These are phyloP conservation scores for Drosophila paramelanica DNA, from an alignment of 2,888 invertebrate species.

Conservation along the genomic window DNA sequence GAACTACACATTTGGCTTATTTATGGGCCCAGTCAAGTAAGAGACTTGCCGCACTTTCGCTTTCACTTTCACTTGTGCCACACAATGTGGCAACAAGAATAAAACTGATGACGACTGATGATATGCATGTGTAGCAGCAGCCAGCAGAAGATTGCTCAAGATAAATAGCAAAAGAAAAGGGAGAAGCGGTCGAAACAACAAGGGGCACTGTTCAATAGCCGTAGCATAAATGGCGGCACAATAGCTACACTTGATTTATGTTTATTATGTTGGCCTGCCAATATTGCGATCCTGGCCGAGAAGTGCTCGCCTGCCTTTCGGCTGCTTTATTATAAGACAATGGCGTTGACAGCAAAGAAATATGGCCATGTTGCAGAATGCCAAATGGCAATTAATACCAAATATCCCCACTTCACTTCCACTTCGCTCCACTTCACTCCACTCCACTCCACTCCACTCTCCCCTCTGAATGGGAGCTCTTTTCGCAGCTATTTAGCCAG, in stretches of 20 bases:
- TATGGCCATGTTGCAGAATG: constrained; percentile 52
- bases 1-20: constrained; percentile 31
- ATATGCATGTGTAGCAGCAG: constrained; percentile 66
- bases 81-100: constrained; percentile 56
- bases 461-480: constrained; percentile 1
- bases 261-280: constrained; percentile 76
- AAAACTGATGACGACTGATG: constrained; percentile 75
- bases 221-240: constrained; percentile 40
- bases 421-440: background rate
- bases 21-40: constrained; percentile 48
- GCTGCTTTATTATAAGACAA: constrained; percentile 66
- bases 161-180: constrained; percentile 58
- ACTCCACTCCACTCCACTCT: too few species aligned
- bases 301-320: constrained; percentile 9
- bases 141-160: constrained; percentile 57
- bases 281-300: constrained; percentile 39
- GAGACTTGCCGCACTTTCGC: constrained; percentile 42
- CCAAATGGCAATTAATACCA: constrained; percentile 68
- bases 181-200: background rate
- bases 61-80: constrained; percentile 22
- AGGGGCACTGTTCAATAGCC: constrained; percentile 33
- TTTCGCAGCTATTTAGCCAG: constrained; percentile 19
- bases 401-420: background rate
- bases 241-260: constrained; percentile 73
- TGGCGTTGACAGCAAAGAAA: constrained; percentile 69